Evolutionary conservation across 1,140 invertebrate genomes (phyloP), one percentile per base, ranked within the genome.

Genomic region (Caenorhabditis tropicalis): DNA sequence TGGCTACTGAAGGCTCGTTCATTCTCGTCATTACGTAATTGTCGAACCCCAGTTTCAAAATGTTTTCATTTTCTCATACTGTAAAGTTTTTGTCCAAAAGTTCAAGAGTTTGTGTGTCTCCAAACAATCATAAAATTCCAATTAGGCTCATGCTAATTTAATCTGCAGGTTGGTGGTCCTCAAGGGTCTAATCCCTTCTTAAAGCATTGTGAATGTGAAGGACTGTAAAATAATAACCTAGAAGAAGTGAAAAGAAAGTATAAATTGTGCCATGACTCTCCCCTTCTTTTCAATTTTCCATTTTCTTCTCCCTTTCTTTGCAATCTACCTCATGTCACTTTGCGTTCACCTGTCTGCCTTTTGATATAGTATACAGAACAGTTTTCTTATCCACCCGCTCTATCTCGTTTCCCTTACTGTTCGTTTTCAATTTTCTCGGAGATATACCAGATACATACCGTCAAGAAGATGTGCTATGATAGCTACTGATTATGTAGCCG

Each of bases 401-500:
- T 12, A 74, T 74, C 65, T 74, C 29, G 4, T 27, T 36, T 65
- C 4, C 31, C 58, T 65, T 36, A 65, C 65, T 46, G 15, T 39
- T 43, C 36, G 16, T 74, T 56, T 74, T 21, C 65, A 9, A 36
- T 74, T 74, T 46, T 74, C 36, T 43, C 65, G 36, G 65, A 74
- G 65, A 74, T 74, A 43, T 74, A 74, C 65, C 65, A 74, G 65
- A 74, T 74, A 74, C 16, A 19, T 12, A 15, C 2, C n/a, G n/a
- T 10, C 0, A 74, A 36, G 29, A 36, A 74, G 36, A 74, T 74
- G 65, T 74, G 65, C 65, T 74, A 74, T 74, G 65, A 74, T 74
- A 74, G 65, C 65, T 74, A 74, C 65, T 74, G 65, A 74, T 74
- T 74, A 74, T 43, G 65, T 74, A 74, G 65, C 65, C 65, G 36